Conservation (phyloP, 37 sponge, comb jelly and placozoan genomes). For the Halichondria panicea region DNA sequence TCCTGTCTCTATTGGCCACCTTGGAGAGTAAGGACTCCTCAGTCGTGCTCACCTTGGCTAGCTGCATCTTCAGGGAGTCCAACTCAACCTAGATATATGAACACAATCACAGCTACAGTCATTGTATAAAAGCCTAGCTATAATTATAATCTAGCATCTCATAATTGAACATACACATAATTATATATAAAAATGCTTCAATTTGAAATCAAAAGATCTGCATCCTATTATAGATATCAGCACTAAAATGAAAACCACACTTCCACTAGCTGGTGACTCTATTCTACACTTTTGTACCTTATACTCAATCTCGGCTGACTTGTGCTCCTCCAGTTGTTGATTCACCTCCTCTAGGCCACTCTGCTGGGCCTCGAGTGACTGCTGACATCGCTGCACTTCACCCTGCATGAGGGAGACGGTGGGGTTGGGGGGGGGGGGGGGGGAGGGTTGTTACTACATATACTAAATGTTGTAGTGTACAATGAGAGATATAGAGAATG, state of each 20-base stretch:
- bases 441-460: not conserved
- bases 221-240: no score
- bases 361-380: not conserved
- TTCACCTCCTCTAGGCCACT: not conserved
- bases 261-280: no score
- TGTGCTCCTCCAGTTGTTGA: not conserved
- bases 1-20: slow-evolving; percentile 24
- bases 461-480: not conserved
- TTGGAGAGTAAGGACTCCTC: slow-evolving; percentile 28
- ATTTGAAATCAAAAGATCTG: no score
- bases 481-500: no score
- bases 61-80: slow-evolving; percentile 20
- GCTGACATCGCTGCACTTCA: not conserved
- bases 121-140: no score
- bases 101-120: no score
- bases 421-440: not conserved
- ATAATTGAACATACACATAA: no score
- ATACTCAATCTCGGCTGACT: not conserved
- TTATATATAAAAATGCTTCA: no score
- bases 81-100: not conserved
- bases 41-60: not conserved
- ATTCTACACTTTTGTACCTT: not conserved
- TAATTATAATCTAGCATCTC: no score
- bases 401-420: not conserved
- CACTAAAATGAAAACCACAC: no score